These are phyloP conservation scores for Heliconius sara DNA, from an alignment of 2,888 invertebrate species.

Conservation along the genomic window DNA sequence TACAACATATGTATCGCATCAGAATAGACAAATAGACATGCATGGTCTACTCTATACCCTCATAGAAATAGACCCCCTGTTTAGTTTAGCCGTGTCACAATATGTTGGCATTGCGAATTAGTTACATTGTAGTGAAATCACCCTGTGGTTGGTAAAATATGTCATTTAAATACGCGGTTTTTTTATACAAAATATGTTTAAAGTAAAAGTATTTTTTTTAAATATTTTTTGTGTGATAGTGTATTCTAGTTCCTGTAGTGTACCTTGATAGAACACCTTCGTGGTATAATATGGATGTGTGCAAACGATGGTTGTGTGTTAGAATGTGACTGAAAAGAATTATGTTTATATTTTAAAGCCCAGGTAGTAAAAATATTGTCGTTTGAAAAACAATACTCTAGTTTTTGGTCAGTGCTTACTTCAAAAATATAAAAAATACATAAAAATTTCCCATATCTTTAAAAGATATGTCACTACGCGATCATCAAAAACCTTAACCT, in stretches of 20 bases:
- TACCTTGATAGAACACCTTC: neutral
- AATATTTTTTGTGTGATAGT: too few species aligned
- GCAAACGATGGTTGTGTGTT: neutral
- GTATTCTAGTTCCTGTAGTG: neutral
- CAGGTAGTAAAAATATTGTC: neutral
- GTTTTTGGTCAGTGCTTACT: neutral
- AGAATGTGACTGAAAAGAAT: neutral
- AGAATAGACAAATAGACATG: conserved; percentile 43
- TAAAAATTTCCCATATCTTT: neutral
- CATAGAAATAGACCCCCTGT: conserved; percentile 52
- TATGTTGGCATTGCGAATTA: conserved; percentile 47
- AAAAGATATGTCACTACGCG: conserved; percentile 2
- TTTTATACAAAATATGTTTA: too few species aligned
- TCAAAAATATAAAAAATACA: neutral
- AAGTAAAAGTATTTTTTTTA: too few species aligned
- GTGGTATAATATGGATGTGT: neutral
- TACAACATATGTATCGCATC: conserved; percentile 39
- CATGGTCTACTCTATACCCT: conserved; percentile 49
- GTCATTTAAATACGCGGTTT: neutral
- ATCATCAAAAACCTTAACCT: conserved; percentile 1
- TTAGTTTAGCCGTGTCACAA: conserved; percentile 50
- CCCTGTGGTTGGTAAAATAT: conserved; percentile 1
- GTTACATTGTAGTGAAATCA: conserved; percentile 13
- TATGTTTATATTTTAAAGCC: neutral
- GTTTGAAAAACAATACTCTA: neutral